A percentile compares a stretch with the other conserved stretches of the same genome.
Conservation (phyloP, 2,797 vertebrate species). For the Gymnothorax javanicus region DNA sequence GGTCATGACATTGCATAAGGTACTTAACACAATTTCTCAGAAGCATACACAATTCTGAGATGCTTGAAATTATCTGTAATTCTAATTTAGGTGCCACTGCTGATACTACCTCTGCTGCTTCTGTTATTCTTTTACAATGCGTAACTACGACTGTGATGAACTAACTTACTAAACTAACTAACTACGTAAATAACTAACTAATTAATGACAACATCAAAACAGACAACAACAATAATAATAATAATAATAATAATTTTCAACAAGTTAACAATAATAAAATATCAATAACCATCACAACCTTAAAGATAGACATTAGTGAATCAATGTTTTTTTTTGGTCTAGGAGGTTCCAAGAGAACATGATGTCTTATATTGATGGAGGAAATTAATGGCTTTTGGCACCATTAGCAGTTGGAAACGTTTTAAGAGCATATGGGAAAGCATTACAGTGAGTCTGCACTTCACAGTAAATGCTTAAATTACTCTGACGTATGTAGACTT, state of each 20-base stretch:
- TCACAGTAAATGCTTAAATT: constrained; percentile 22
- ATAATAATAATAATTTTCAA: neutral
- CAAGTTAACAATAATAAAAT: neutral
- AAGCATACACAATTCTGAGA: neutral
- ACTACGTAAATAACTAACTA: neutral
- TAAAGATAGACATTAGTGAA: neutral
- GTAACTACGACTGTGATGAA: neutral
- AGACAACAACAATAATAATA: neutral
- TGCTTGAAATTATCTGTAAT: neutral
- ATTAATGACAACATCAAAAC: too few relatives aligned
- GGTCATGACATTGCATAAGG: neutral
- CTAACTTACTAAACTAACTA: neutral
- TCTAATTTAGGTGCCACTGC: too few relatives aligned
- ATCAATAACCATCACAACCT: neutral
- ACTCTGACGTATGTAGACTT: constrained; percentile 14
- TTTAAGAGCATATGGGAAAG: constrained; percentile 20
- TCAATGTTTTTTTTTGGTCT: neutral
- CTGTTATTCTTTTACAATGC: too few relatives aligned
- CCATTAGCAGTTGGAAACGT: neutral
- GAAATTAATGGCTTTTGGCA: constrained; percentile 20
- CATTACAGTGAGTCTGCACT: constrained; percentile 11
- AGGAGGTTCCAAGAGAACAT: neutral
- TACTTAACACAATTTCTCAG: neutral
- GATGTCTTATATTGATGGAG: constrained; percentile 11
- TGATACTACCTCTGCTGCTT: too few relatives aligned